Conservation (phyloP, 2,113 vertebrate species). For the Apistogramma diplotaenia region DNA sequence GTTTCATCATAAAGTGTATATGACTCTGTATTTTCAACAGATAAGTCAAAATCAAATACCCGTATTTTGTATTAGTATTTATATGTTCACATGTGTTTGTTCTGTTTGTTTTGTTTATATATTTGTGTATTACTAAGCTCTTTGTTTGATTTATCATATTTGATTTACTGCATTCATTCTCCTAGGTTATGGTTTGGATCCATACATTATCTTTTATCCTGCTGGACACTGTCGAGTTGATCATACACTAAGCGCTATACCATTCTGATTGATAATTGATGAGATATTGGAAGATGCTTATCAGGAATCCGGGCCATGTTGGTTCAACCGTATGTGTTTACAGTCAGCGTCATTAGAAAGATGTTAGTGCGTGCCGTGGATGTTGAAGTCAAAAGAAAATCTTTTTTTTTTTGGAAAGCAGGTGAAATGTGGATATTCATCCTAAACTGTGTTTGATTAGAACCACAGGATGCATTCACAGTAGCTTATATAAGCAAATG, state of each 20-base stretch:
- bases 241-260: neutral
- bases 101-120: conserved; percentile 35
- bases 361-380: neutral
- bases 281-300: neutral
- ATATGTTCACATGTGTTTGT: conserved; percentile 55
- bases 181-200: neutral
- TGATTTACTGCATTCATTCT: conserved; percentile 3
- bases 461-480: neutral
- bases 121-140: conserved; percentile 32
- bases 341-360: neutral
- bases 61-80: conserved; percentile 69
- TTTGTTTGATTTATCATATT: conserved; percentile 17
- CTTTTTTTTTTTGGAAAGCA: neutral
- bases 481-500: neutral
- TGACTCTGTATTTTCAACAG: conserved; percentile 63
- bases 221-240: neutral
- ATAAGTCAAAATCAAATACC: conserved; percentile 54
- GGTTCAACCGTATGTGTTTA: conserved; percentile 20
- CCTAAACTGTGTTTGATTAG: neutral
- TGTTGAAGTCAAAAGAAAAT: neutral
- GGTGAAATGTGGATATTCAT: neutral
- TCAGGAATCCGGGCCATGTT: neutral
- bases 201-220: neutral
- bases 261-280: neutral
- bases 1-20: conserved; percentile 53